These are phyloP conservation scores for Rhinoderma darwinii DNA, from an alignment of 2,113 vertebrate species.

Conservation along the genomic window DNA sequence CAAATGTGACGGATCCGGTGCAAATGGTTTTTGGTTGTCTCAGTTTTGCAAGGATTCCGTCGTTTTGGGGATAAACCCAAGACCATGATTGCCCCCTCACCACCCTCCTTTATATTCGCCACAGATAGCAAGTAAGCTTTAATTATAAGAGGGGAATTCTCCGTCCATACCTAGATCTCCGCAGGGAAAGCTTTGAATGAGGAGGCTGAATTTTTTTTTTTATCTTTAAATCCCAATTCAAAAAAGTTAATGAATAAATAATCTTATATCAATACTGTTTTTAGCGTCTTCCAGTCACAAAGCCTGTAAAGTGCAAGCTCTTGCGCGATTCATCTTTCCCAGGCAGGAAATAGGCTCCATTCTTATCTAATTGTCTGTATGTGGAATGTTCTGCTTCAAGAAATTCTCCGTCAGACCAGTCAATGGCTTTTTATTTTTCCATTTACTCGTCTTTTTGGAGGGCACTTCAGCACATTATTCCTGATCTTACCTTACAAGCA, in stretches of 20 bases:
- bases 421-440: conserved; percentile 43
- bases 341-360: background rate
- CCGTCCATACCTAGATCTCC: background rate
- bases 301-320: background rate
- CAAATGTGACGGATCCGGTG: too few species aligned
- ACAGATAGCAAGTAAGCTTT: background rate
- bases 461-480: conserved; percentile 23
- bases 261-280: too few species aligned
- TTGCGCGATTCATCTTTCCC: background rate
- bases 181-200: background rate
- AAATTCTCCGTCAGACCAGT: conserved; percentile 7
- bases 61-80: too few species aligned
- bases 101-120: background rate
- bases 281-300: background rate
- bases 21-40: too few species aligned
- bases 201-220: background rate
- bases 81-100: too few species aligned
- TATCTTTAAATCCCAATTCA: too few species aligned
- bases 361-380: background rate
- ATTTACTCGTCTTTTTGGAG: conserved; percentile 28
- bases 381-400: conserved; percentile 46
- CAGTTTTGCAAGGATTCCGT: too few species aligned
- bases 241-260: too few species aligned
- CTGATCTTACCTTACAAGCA: conserved; percentile 17
- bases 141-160: background rate